Evolutionary conservation across 2,797 vertebrate genomes (phyloP).

Genomic region (Leucoraja ocellata): DNA sequence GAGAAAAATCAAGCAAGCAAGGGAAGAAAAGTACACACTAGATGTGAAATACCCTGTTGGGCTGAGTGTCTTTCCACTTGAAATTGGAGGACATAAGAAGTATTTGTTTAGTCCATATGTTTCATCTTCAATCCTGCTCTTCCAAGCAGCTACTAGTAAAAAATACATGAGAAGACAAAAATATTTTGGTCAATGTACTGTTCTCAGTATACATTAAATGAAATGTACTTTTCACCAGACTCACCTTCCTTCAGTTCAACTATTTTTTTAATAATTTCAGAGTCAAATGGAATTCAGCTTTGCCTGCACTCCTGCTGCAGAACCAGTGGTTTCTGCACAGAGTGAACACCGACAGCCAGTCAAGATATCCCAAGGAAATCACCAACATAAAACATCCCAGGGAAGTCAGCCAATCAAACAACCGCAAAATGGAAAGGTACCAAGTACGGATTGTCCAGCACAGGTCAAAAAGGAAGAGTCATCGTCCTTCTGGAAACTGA

Average conservation of each 20-base stretch:
- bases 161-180: background rate
- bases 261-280: constrained; percentile 48
- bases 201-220: background rate
- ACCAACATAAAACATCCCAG: constrained; percentile 50
- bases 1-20: too few relatives aligned
- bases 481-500: constrained; percentile 94
- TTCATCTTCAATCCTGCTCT: background rate
- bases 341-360: constrained; percentile 61
- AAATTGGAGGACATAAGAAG: too few relatives aligned
- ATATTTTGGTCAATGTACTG: background rate
- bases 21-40: background rate
- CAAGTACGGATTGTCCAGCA: constrained; percentile 62
- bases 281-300: constrained; percentile 94
- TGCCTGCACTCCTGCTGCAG: constrained; percentile 61
- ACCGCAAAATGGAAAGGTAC: constrained; percentile 60
- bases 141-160: background rate
- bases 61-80: background rate
- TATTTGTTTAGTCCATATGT: background rate
- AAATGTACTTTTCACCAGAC: background rate
- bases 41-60: background rate
- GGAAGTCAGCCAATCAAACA: constrained; percentile 58
- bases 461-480: constrained; percentile 71
- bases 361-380: constrained; percentile 50
- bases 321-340: constrained; percentile 53
- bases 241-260: background rate